phyloP scores from a whole-genome alignment of 2,888 invertebrate genomes.

The Rotaria socialis region DNA sequence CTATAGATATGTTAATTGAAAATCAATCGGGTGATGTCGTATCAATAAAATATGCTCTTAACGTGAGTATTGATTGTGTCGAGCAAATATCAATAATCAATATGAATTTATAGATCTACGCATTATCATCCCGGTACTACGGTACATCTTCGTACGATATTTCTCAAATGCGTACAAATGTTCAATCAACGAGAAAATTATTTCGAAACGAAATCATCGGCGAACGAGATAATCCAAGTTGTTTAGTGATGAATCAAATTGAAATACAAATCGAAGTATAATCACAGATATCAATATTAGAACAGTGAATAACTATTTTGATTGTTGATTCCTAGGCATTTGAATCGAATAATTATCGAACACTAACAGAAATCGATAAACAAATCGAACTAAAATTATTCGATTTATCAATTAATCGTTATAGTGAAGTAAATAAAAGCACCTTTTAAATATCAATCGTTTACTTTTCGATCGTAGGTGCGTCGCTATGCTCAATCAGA shows the following conservation, averaged over 20 bases:
- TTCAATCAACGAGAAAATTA: background rate
- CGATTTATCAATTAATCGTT: constrained; percentile 67
- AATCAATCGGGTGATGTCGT: background rate
- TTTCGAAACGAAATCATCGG: background rate
- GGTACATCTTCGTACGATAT: background rate
- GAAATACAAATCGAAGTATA: background rate
- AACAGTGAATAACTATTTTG: no score
- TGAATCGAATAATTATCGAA: background rate
- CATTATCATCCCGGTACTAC: background rate
- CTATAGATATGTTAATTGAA: background rate
- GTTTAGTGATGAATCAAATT: background rate
- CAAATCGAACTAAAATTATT: constrained; percentile 62
- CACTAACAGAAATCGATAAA: background rate
- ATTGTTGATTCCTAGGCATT: background rate
- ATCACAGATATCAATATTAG: no score
- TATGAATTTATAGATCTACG: background rate
- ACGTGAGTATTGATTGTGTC: background rate
- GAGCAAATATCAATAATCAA: background rate
- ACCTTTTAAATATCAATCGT: background rate
- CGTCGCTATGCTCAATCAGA: constrained; percentile 38
- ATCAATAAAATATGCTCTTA: background rate
- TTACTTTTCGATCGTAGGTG: background rate
- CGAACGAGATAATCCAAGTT: background rate
- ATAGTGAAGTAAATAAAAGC: constrained; percentile 64
- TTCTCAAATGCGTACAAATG: background rate